Base-by-base conservation (phyloP, 2,888 invertebrate genomes). In the Rhamnusium bicolor region DNA sequence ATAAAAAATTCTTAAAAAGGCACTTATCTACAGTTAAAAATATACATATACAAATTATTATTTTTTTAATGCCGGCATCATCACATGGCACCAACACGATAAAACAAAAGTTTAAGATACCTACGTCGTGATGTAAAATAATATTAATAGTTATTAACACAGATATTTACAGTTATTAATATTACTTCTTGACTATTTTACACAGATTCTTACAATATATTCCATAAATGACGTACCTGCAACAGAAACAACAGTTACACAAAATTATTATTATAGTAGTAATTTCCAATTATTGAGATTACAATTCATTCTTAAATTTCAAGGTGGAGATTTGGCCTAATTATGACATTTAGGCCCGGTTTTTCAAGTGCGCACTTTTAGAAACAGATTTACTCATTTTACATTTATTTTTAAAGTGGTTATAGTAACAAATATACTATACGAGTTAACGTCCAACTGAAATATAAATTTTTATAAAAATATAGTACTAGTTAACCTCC, bases 1-100 rank as follows among this genome's bases (percentile, higher is more conserved):
- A 56, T 66, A 77, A 74, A 75, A 76, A 81, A 80, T 80, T 83
- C 83, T 82, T 81, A 82, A 85, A 85, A 78, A 76, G 85, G 85
- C 85, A 85, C 84, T 85, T 85, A 83, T 79, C 80, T 83, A 84
- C 79, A 82, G 72, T 74, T 81, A 82, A 81, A 81, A 83, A 67
- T 67, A 40, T 67, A 56, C 83, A 84, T 82, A 78, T 83, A 84
- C 81, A 82, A 79, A 80, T 80, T 80, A 77, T 69, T 80, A 79
- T 78, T 76, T 80, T 79, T 80, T 83, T 84, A 83, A 83, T 84
- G 84, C 84, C 84, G 84, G 81, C 80, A 80, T 83, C 81, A 84
- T 83, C 85, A 83, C 84, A 86, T 86, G 85, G 85, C 85, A 85
- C 85, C 82, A 83, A 82, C 81, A 77, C 74, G 81, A 79, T 68